phyloP scores from a whole-genome alignment of 2,113 vertebrate genomes.

The Hucho hucho region DNA sequence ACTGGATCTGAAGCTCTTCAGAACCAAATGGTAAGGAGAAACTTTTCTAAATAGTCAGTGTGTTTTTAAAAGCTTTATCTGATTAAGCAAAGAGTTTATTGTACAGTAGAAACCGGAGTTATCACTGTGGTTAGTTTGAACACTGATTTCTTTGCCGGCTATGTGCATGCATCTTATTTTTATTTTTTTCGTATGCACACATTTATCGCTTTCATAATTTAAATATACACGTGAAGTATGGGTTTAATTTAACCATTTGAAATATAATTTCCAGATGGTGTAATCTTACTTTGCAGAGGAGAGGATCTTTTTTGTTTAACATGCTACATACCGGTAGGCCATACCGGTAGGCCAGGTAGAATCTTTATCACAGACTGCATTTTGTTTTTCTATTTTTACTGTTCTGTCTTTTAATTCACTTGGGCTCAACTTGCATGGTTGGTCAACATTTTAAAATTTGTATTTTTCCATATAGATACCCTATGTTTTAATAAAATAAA shows the following conservation, averaged over 20 bases:
- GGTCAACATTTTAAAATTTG: too few species aligned
- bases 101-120: not conserved
- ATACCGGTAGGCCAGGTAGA: too few species aligned
- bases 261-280: constrained; percentile 70
- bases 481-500: too few species aligned
- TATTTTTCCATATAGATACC: too few species aligned
- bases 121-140: constrained; percentile 4
- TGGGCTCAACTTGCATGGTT: not conserved
- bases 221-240: constrained; percentile 68
- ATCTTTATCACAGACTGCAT: too few species aligned
- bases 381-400: not conserved
- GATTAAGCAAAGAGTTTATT: constrained; percentile 4
- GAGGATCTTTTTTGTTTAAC: constrained; percentile 21
- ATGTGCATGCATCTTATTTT: constrained; percentile 49
- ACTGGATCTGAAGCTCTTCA: not conserved
- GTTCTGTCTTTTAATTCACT: constrained; percentile 4
- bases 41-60: not conserved
- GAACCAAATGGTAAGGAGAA: not conserved
- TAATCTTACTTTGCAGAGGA: constrained; percentile 57
- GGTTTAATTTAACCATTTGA: constrained; percentile 72
- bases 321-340: too few species aligned
- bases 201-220: constrained; percentile 58
- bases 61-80: not conserved
- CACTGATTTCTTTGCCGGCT: not conserved
- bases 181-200: constrained; percentile 57